A percentile compares a stretch with the other conserved stretches of the same genome.
phyloP scores from a whole-genome alignment of 2,797 vertebrate species.

The Sylvia borin region DNA sequence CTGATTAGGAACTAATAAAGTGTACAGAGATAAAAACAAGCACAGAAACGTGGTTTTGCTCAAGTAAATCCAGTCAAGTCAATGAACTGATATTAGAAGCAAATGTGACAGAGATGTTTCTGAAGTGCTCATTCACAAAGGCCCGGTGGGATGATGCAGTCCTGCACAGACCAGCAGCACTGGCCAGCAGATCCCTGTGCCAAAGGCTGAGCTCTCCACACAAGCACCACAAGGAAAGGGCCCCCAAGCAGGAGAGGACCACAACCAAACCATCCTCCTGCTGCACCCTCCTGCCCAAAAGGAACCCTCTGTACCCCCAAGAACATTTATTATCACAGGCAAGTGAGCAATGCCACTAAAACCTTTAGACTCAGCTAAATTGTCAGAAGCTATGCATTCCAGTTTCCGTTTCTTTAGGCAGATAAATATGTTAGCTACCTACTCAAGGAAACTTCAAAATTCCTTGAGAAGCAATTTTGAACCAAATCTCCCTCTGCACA shows the following conservation, averaged over 20 bases:
- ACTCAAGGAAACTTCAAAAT: not conserved
- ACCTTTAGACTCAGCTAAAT: not conserved
- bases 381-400: not conserved
- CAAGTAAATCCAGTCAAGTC: not conserved
- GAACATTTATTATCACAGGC: not conserved
- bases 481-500: not conserved
- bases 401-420: not conserved
- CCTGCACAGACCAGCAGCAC: not conserved
- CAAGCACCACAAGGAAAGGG: not conserved
- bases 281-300: not conserved
- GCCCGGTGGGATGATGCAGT: not conserved
- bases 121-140: not conserved
- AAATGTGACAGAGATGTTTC: not conserved
- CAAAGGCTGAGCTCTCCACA: not conserved
- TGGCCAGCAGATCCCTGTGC: accelerated
- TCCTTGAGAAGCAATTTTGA: not conserved
- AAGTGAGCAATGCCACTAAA: not conserved
- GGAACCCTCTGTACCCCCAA: not conserved
- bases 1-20: not conserved
- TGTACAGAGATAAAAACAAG: not conserved
- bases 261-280: accelerated
- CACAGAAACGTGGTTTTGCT: not conserved
- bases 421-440: not conserved
- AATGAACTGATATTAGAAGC: not conserved
- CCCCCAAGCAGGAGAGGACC: not conserved